Conservation (phyloP, 2,888 invertebrate genomes). For the Nemoura dubitans region DNA sequence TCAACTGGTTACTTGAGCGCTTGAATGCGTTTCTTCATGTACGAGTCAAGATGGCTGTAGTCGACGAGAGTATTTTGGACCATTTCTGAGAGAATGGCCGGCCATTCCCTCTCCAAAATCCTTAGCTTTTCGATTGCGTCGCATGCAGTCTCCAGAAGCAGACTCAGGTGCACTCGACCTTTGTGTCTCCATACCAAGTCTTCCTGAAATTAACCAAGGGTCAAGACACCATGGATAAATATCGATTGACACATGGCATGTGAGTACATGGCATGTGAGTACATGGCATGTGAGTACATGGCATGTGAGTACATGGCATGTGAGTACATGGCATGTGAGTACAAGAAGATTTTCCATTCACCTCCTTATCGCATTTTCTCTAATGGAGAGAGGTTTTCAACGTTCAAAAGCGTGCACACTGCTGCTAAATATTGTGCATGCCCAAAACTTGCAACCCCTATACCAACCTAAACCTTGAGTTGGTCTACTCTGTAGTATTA, state of each 20-base stretch:
- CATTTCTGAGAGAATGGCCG: conserved; percentile 77
- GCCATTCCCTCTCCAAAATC: conserved; percentile 80
- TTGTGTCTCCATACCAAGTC: conserved; percentile 78
- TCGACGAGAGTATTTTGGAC: conserved; percentile 81
- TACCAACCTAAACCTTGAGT: too few species aligned
- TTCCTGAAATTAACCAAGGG: conserved; percentile 62
- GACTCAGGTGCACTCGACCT: conserved; percentile 75
- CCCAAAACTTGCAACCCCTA: too few species aligned
- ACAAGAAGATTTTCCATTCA: too few species aligned
- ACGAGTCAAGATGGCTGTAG: conserved; percentile 81
- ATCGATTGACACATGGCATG: conserved; percentile 28
- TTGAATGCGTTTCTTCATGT: conserved; percentile 71
- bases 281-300: too few species aligned
- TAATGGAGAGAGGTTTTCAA: too few species aligned
- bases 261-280: neutral
- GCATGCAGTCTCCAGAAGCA: conserved; percentile 76
- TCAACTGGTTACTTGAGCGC: conserved; percentile 49
- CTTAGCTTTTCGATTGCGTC: conserved; percentile 81
- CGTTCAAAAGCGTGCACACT: too few species aligned
- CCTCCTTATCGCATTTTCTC: too few species aligned
- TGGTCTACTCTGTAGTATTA: too few species aligned
- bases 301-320: too few species aligned
- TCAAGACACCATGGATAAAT: conserved; percentile 54
- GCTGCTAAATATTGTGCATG: too few species aligned
- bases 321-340: too few species aligned